Conservation (phyloP, 2,888 invertebrate genomes). For the Himalopsyche kuldschensis region DNA sequence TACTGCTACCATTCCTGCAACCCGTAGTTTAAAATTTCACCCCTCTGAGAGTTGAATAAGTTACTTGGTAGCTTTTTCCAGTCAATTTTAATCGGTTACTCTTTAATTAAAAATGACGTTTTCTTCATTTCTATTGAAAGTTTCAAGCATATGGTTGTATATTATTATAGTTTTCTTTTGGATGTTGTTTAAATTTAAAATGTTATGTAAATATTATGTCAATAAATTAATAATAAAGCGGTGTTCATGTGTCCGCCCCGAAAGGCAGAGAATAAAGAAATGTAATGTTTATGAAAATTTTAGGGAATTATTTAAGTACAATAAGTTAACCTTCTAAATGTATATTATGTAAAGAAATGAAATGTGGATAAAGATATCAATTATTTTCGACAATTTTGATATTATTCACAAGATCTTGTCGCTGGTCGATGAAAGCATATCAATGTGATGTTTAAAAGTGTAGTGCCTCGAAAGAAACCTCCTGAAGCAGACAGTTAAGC, state of each 20-base stretch:
- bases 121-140: background rate
- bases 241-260: constrained; percentile 12
- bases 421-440: constrained; percentile 47
- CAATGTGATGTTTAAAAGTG: constrained; percentile 51
- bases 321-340: constrained; percentile 11
- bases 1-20: constrained; percentile 62
- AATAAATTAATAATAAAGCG: constrained; percentile 10
- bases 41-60: constrained; percentile 51
- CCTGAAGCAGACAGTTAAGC: constrained; percentile 13
- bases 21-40: constrained; percentile 65
- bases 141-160: constrained; percentile 10
- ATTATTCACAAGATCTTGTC: constrained; percentile 19
- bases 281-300: background rate
- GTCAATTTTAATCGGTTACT: constrained; percentile 5
- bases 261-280: background rate
- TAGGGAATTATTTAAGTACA: constrained; percentile 12
- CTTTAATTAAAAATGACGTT: constrained; percentile 1
- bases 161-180: constrained; percentile 5
- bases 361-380: background rate
- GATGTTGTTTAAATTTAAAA: constrained; percentile 13
- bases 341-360: constrained; percentile 19
- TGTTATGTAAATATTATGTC: constrained; percentile 29
- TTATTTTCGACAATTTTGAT: background rate
- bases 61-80: background rate
- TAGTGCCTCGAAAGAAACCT: constrained; percentile 48